These are phyloP conservation scores for Heliconius eleuchia DNA, from an alignment of 1,140 invertebrate genomes.

Conservation along the genomic window DNA sequence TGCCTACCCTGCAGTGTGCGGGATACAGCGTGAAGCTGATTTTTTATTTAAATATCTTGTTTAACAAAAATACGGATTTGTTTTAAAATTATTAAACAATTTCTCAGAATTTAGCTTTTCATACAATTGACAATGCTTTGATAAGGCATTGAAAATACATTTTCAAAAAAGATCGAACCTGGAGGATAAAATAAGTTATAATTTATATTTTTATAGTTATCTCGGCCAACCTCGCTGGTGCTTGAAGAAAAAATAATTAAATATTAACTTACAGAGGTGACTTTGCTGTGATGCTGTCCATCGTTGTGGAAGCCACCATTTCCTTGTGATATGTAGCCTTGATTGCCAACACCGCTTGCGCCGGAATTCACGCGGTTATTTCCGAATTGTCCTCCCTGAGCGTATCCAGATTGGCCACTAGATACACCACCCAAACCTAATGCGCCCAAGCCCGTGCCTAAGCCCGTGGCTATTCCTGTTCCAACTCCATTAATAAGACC, in stretches of 20 bases:
- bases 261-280: slow-evolving; percentile 19
- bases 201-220: too few species aligned
- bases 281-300: slow-evolving; percentile 29
- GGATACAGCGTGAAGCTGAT: too few species aligned
- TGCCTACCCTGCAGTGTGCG: too few species aligned
- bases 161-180: not conserved
- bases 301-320: slow-evolving; percentile 23
- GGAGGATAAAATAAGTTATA: not conserved
- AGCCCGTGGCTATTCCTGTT: not conserved
- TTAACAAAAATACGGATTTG: not conserved
- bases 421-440: not conserved
- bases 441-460: not conserved
- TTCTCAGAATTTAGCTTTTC: too few species aligned
- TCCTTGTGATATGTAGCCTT: slow-evolving; percentile 14
- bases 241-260: not conserved
- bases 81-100: too few species aligned
- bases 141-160: not conserved
- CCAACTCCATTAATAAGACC: not conserved
- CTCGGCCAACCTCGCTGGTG: not conserved
- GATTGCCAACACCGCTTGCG: slow-evolving; percentile 4
- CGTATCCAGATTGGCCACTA: slow-evolving; percentile 2
- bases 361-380: slow-evolving; percentile 13
- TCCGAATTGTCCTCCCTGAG: slow-evolving; percentile 8
- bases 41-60: not conserved
- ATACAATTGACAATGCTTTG: too few species aligned